phyloP scores from a whole-genome alignment of 2,797 vertebrate genomes.

The Cercopithecus diana region DNA sequence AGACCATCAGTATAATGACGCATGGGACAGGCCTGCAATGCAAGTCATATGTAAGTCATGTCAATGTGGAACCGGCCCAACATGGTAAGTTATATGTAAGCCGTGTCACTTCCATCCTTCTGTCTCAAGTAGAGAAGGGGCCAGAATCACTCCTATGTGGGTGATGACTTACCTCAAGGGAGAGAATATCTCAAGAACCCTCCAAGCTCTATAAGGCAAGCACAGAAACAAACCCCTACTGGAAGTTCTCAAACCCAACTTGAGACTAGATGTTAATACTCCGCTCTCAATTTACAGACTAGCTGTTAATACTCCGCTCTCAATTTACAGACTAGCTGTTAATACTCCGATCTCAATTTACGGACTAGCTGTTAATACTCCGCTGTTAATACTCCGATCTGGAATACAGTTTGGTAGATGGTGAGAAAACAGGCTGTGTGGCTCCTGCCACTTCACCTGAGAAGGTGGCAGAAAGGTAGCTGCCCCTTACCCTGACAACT shows the following conservation, averaged over 20 bases:
- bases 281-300: background rate
- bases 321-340: background rate
- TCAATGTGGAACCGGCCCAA: background rate
- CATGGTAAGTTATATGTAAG: background rate
- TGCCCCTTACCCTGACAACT: background rate
- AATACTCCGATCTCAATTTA: no score
- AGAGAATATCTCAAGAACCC: no score
- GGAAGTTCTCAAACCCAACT: background rate
- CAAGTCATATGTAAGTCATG: fast-evolving
- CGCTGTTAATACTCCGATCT: no score
- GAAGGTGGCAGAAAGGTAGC: background rate
- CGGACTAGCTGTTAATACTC: background rate
- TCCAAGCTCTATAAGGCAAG: background rate
- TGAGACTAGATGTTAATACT: no score
- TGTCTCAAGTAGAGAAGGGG: background rate
- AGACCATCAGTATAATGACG: no score
- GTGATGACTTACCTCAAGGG: background rate
- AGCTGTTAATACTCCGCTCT: no score
- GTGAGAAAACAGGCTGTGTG: background rate
- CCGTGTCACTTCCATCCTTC: background rate
- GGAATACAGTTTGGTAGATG: background rate
- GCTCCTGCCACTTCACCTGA: background rate
- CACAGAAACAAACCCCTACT: background rate
- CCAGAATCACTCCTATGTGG: fast-evolving
- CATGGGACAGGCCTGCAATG: background rate